A percentile compares a stretch with the other conserved stretches of the same genome.
phyloP scores from a whole-genome alignment of 2,797 vertebrate genomes.

The Malurus splendens region DNA sequence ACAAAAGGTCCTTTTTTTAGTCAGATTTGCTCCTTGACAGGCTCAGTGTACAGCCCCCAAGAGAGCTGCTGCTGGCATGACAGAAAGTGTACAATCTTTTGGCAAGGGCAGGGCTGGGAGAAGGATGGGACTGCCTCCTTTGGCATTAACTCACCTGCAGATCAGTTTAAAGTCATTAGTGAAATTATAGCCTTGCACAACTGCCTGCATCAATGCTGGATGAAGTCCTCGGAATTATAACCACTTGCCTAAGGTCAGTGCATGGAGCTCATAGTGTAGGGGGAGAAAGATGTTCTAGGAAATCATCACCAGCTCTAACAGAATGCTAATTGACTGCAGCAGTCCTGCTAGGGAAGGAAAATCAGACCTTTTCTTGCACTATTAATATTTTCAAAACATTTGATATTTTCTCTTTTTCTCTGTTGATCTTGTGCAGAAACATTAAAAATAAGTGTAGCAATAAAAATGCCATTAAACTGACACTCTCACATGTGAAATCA shows the following conservation, averaged over 20 bases:
- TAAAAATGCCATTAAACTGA: background rate
- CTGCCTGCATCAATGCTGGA: background rate
- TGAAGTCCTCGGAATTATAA: background rate
- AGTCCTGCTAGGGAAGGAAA: background rate
- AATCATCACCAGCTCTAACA: background rate
- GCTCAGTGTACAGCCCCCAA: background rate
- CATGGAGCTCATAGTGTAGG: background rate
- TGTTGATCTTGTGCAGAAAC: background rate
- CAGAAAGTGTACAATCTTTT: background rate
- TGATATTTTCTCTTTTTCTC: background rate
- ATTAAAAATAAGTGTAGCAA: background rate
- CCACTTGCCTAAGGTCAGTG: background rate
- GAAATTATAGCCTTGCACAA: background rate
- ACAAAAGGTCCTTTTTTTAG: slow-evolving; percentile 21
- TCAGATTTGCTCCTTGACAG: slow-evolving; percentile 3
- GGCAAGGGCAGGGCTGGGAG: background rate
- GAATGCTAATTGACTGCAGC: background rate
- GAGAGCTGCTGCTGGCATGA: background rate
- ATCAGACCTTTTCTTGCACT: background rate
- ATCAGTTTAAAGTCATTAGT: background rate
- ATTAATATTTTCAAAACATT: background rate
- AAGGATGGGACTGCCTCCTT: background rate
- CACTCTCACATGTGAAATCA: background rate
- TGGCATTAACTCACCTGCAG: background rate
- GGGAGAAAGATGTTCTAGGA: background rate